Conservation (phyloP, 2,113 vertebrate species). For the Campylomormyrus numenius region DNA sequence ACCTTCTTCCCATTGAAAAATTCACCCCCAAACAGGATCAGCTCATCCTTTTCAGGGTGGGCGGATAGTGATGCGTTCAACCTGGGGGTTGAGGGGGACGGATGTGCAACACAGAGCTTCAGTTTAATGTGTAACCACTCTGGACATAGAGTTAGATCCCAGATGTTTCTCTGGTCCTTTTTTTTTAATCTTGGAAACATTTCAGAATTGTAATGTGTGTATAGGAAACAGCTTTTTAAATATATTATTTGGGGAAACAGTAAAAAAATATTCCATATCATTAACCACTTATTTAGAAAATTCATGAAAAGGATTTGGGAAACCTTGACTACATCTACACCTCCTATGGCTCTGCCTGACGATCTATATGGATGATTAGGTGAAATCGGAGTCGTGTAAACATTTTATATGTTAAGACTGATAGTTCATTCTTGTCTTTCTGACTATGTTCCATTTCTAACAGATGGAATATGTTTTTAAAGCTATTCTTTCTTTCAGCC, state of each 20-base stretch:
- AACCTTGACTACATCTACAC: neutral
- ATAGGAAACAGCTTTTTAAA: neutral
- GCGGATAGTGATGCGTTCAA: constrained; percentile 77
- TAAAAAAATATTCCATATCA: neutral
- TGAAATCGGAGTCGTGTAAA: neutral
- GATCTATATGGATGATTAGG: neutral
- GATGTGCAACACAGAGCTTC: neutral
- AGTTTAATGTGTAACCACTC: neutral
- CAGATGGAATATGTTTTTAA: neutral
- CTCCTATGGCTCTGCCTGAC: neutral
- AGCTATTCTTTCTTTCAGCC: neutral
- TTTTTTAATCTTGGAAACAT: neutral
- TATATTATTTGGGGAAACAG: neutral
- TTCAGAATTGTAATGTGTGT: neutral
- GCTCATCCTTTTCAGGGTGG: constrained; percentile 88
- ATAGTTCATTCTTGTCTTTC: neutral
- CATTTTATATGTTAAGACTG: neutral
- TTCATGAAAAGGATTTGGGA: neutral
- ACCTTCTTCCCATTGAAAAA: constrained; percentile 98
- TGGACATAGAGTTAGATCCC: neutral
- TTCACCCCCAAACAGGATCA: constrained; percentile 96
- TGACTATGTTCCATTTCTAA: neutral
- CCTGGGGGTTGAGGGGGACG: constrained; percentile 46
- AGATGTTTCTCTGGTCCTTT: neutral
- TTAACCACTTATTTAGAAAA: neutral